Conservation (phyloP, 1,140 invertebrate species). For the Latrodectus geometricus region DNA sequence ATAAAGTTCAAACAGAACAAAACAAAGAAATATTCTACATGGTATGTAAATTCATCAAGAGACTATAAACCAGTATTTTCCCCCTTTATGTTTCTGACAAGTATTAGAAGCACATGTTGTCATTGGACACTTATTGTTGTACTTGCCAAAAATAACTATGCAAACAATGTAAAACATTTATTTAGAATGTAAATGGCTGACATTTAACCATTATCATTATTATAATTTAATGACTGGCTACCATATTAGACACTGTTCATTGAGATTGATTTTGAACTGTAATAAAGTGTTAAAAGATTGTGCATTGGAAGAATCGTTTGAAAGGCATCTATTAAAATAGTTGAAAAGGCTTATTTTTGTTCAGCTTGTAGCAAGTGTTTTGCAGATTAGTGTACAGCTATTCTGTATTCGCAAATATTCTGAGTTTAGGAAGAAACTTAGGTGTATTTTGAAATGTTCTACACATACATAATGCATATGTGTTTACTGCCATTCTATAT, state of each 20-base stretch:
- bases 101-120: conserved; percentile 37
- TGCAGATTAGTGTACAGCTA: conserved; percentile 19
- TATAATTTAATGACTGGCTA: conserved; percentile 3
- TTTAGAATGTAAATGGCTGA: conserved; percentile 4
- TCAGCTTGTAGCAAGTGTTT: conserved; percentile 46
- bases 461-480: conserved; percentile 45
- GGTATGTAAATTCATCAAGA: conserved; percentile 35
- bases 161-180: neutral
- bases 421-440: conserved; percentile 52
- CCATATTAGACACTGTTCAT: conserved; percentile 9
- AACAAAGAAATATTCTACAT: conserved; percentile 17
- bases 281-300: neutral
- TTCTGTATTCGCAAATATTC: conserved; percentile 33
- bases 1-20: conserved; percentile 7
- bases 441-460: conserved; percentile 59
- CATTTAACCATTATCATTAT: neutral
- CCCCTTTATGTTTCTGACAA: neutral
- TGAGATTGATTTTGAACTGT: conserved; percentile 25
- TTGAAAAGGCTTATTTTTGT: conserved; percentile 20
- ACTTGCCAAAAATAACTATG: conserved; percentile 11
- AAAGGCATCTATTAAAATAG: neutral
- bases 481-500: conserved; percentile 57
- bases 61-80: conserved; percentile 16
- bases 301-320: neutral
- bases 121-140: conserved; percentile 22